Percentiles rank a stretch among this genome's conserved stretches.
These are phyloP conservation scores for Cynodonichthys magdalenae DNA, from an alignment of 2,797 vertebrate genomes.

Conservation along the genomic window DNA sequence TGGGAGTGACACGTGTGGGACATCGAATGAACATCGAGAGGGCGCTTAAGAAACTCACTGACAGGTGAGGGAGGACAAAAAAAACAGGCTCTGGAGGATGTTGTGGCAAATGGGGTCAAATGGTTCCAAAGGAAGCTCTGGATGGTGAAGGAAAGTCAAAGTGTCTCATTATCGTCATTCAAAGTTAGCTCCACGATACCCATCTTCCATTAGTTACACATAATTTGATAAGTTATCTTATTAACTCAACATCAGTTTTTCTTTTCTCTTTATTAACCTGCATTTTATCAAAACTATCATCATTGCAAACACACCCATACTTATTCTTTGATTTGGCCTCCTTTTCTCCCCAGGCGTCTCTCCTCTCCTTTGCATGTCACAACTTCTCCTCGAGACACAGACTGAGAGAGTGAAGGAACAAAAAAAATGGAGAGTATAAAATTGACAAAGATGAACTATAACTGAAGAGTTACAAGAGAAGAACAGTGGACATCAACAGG, in stretches of 20 bases:
- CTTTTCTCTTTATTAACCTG: slow-evolving; percentile 40
- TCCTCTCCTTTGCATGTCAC: slow-evolving; percentile 84
- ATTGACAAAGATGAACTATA: slow-evolving; percentile 66
- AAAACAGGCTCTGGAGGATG: slow-evolving; percentile 59
- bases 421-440: slow-evolving; percentile 54
- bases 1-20: slow-evolving; percentile 94
- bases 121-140: slow-evolving; percentile 48
- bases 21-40: slow-evolving; percentile 98
- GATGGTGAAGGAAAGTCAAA: slow-evolving; percentile 62
- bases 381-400: slow-evolving; percentile 80
- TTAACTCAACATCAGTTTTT: slow-evolving; percentile 27
- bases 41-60: slow-evolving; percentile 92
- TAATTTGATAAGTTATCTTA: slow-evolving; percentile 50
- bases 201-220: slow-evolving; percentile 45
- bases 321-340: slow-evolving; percentile 70
- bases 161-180: slow-evolving; percentile 52
- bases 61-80: slow-evolving; percentile 86
- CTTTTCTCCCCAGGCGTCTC: slow-evolving; percentile 74
- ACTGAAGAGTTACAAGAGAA: slow-evolving; percentile 60
- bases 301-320: slow-evolving; percentile 57
- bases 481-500: slow-evolving; percentile 57
- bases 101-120: slow-evolving; percentile 39
- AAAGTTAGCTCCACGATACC: slow-evolving; percentile 44
- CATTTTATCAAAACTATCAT: slow-evolving; percentile 44
- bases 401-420: slow-evolving; percentile 75